Conservation (phyloP, 2,113 vertebrate genomes). For the Mobula hypostoma region DNA sequence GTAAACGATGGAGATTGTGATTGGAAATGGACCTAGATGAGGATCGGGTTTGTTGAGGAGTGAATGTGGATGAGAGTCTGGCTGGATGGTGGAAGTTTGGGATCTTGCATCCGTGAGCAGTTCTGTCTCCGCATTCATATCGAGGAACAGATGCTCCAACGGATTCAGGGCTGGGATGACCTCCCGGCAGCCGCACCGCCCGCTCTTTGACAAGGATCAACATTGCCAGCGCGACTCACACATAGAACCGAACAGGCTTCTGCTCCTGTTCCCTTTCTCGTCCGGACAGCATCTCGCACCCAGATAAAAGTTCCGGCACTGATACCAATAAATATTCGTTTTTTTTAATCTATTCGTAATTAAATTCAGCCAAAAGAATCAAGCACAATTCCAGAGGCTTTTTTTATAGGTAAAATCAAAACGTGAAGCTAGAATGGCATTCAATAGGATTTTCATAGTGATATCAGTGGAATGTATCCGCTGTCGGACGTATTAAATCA, state of each 20-base stretch:
- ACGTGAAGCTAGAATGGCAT: no score
- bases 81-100: not conserved
- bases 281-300: slow-evolving; percentile 39
- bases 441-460: no score
- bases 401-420: no score
- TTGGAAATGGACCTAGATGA: not conserved
- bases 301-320: not conserved
- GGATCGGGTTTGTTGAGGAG: not conserved
- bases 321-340: slow-evolving; percentile 18
- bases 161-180: slow-evolving; percentile 57
- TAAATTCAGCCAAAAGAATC: not conserved
- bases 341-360: not conserved
- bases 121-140: slow-evolving; percentile 63
- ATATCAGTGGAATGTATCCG: no score
- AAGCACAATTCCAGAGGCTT: not conserved
- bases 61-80: not conserved
- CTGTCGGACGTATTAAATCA: no score
- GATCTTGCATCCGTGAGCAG: no score
- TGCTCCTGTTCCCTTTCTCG: not conserved
- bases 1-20: no score
- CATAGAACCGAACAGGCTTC: not conserved
- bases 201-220: slow-evolving; percentile 39
- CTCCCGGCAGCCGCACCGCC: slow-evolving; percentile 59
- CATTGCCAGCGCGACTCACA: slow-evolving; percentile 26
- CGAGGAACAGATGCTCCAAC: slow-evolving; percentile 62